A percentile compares a stretch with the other conserved stretches of the same genome.
Conservation (phyloP, 2,888 invertebrate species). For the Stictocephala bisonia region DNA sequence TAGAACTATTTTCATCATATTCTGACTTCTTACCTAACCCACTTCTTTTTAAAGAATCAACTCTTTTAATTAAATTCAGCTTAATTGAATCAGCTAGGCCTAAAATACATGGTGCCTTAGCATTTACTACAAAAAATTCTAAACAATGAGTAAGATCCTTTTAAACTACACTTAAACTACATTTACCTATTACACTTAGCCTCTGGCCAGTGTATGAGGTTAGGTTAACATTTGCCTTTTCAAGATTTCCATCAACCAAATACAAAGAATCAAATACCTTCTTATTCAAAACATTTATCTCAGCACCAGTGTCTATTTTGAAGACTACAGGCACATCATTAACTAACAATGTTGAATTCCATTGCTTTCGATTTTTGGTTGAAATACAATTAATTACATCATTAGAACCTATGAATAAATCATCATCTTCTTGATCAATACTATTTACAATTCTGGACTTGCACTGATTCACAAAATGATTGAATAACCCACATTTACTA, state of each 20-base stretch:
- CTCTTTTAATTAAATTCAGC: not conserved
- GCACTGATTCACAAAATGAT: slow-evolving; percentile 49
- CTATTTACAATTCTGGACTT: not conserved
- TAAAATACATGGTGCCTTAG: not conserved
- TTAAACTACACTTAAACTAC: not conserved
- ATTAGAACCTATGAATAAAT: not conserved
- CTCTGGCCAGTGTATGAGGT: slow-evolving; percentile 6
- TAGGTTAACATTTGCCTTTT: not conserved
- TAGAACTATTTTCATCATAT: no score
- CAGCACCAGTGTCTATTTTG: slow-evolving; percentile 43
- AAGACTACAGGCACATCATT: slow-evolving; percentile 11
- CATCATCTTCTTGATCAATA: not conserved
- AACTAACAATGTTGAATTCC: slow-evolving; percentile 34
- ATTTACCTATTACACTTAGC: not conserved
- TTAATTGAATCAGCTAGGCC: not conserved
- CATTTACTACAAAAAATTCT: not conserved
- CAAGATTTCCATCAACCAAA: not conserved
- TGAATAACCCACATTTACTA: slow-evolving; percentile 39
- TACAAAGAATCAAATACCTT: slow-evolving; percentile 21
- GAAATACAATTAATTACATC: slow-evolving; percentile 4
- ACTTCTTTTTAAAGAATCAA: not conserved
- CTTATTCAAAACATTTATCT: slow-evolving; percentile 38
- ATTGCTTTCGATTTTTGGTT: not conserved
- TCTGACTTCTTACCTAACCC: no score
- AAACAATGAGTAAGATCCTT: no score